Evolutionary conservation across 1,140 invertebrate genomes (phyloP).

Genomic region (Dermatophagoides farinae): DNA sequence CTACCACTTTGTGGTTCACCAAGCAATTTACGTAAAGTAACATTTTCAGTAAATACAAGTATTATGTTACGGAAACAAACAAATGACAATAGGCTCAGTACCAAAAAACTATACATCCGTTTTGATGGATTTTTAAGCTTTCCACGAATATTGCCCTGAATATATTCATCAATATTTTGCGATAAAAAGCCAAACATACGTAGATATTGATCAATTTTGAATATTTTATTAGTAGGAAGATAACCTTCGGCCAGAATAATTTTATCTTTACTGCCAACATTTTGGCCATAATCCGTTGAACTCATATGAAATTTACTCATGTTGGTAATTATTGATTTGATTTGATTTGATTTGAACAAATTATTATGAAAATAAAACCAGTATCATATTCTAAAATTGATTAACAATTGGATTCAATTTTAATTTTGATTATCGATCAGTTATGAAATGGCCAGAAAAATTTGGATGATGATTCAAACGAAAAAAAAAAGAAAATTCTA

Average conservation of each 20-base stretch:
- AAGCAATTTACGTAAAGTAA: not conserved
- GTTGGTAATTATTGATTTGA: not conserved
- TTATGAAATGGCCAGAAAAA: no score
- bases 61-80: conserved; percentile 4
- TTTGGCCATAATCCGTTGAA: not conserved
- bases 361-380: no score
- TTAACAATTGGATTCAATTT: no score
- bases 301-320: conserved; percentile 3
- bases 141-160: conserved; percentile 5
- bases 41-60: conserved; percentile 4
- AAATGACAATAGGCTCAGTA: not conserved
- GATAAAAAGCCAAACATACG: conserved; percentile 9
- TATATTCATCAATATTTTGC: conserved; percentile 7
- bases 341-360: no score
- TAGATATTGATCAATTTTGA: conserved; percentile 8
- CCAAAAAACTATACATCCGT: conserved; percentile 5
- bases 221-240: conserved; percentile 8
- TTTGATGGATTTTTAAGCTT: not conserved
- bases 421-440: no score
- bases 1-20: not conserved
- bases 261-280: not conserved
- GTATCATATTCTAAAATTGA: no score
- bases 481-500: no score
- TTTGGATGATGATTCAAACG: no score
- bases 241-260: conserved; percentile 8